Conservation (phyloP, 2,797 vertebrate genomes). For the Aeoliscus strigatus region DNA sequence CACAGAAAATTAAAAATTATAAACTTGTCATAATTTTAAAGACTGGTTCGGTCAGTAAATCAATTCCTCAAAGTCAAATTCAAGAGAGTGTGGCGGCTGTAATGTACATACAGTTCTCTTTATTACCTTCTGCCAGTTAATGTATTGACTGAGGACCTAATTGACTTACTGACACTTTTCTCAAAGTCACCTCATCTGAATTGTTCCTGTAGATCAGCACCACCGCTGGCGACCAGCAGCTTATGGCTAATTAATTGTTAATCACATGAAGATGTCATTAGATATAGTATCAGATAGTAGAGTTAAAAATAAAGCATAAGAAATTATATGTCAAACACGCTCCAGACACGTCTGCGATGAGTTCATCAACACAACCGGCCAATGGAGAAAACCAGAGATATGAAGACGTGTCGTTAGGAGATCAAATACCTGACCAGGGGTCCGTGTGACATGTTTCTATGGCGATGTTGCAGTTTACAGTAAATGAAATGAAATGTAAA, state of each 20-base stretch:
- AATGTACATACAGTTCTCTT: slow-evolving; percentile 35
- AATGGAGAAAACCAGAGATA: too few species aligned
- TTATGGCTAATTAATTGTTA: slow-evolving; percentile 49
- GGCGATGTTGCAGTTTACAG: too few species aligned
- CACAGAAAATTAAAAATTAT: too few species aligned
- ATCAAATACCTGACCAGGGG: too few species aligned
- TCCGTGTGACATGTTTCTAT: too few species aligned
- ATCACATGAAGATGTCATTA: slow-evolving; percentile 36
- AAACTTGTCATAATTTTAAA: slow-evolving; percentile 20
- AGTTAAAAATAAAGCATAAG: too few species aligned
- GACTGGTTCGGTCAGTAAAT: slow-evolving; percentile 41
- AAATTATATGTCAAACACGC: too few species aligned
- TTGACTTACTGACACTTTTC: slow-evolving; percentile 55
- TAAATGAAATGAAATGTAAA: too few species aligned
- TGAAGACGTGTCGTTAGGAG: too few species aligned
- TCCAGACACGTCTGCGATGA: too few species aligned
- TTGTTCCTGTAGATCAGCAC: slow-evolving; percentile 40
- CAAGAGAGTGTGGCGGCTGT: slow-evolving; percentile 21
- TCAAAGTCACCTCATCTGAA: slow-evolving; percentile 65
- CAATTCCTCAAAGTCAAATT: slow-evolving; percentile 61
- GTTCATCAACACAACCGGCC: too few species aligned
- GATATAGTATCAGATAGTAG: too few species aligned
- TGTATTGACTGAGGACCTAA: slow-evolving; percentile 61
- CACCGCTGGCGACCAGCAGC: slow-evolving; percentile 12
- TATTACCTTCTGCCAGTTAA: slow-evolving; percentile 54